Percentiles rank a stretch among this genome's conserved stretches.
Evolutionary conservation across 1,140 invertebrate genomes (phyloP).

Genomic region (Aphaenogaster rudis): DNA sequence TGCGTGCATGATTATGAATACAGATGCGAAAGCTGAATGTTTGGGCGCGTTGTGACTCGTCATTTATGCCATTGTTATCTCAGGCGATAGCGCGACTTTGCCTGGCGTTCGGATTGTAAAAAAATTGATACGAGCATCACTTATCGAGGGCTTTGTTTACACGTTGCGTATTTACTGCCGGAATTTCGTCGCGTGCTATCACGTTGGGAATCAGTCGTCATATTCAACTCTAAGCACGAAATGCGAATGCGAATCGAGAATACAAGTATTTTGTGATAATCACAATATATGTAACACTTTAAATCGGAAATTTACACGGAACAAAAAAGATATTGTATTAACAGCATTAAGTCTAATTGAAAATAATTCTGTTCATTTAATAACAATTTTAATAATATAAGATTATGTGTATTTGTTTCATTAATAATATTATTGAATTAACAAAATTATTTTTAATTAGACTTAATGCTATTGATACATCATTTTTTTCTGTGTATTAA

Average conservation of each 20-base stretch:
- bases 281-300: neutral
- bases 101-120: neutral
- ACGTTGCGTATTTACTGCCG: neutral
- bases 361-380: no score
- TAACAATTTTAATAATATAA: no score
- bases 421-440: no score
- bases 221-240: no score
- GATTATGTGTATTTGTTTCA: no score
- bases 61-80: neutral
- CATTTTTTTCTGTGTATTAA: no score
- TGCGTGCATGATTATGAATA: neutral
- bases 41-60: neutral
- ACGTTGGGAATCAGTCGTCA: neutral
- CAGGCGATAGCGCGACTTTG: neutral
- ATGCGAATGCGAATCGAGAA: neutral
- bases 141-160: neutral
- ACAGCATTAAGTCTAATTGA: no score
- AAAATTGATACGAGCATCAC: neutral
- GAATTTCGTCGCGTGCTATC: neutral
- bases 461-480: no score
- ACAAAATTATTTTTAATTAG: no score
- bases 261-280: neutral
- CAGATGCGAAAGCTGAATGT: neutral
- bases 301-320: no score
- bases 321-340: no score